A percentile compares a stretch with the other conserved stretches of the same genome.
Conservation (phyloP, 92 coral and sea anemone genomes). For the Phenganax subtilis region DNA sequence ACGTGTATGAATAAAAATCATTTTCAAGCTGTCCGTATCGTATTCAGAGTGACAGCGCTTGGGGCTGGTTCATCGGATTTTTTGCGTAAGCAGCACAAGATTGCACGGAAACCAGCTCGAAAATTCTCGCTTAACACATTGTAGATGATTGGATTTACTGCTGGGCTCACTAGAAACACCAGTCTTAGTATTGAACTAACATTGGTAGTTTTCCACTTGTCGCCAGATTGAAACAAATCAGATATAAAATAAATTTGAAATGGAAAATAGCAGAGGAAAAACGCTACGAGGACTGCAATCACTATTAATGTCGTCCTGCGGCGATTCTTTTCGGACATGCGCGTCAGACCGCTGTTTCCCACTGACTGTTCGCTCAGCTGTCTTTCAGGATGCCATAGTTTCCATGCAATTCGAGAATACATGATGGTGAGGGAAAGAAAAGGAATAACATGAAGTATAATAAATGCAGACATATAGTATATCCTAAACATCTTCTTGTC, state of each 20-base stretch:
- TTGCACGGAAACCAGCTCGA: not conserved
- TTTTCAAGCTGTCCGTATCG: not conserved
- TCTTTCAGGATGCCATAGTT: not conserved
- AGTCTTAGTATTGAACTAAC: not conserved
- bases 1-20: not conserved
- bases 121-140: not conserved
- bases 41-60: not conserved
- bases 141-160: not conserved
- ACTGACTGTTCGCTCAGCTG: not conserved
- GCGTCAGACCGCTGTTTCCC: not conserved
- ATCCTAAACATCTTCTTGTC: not conserved
- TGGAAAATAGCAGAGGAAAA: slow-evolving; percentile 6
- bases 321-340: slow-evolving; percentile 9
- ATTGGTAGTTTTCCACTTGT: not conserved
- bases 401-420: slow-evolving; percentile 6
- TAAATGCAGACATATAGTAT: not conserved
- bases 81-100: slow-evolving; percentile 13
- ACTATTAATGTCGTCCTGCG: slow-evolving; percentile 11
- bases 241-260: not conserved
- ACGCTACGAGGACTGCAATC: not conserved
- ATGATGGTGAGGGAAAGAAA: not conserved
- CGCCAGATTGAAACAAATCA: not conserved
- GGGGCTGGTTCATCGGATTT: not conserved
- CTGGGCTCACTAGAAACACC: not conserved
- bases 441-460: not conserved